Evolutionary conservation across 2,113 vertebrate genomes (phyloP).

Genomic region (Penelope pileata): DNA sequence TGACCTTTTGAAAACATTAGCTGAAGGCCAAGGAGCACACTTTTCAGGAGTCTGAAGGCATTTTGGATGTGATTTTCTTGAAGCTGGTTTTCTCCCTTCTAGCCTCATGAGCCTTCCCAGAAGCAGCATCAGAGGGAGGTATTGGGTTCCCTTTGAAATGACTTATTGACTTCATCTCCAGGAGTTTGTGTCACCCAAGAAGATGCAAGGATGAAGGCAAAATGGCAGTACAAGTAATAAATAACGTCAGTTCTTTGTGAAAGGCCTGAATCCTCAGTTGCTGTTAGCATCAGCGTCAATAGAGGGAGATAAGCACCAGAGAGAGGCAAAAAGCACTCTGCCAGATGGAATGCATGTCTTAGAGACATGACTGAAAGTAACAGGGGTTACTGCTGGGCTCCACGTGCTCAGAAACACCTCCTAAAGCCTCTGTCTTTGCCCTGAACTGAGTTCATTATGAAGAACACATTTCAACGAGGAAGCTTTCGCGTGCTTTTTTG

Average conservation of each 20-base stretch:
- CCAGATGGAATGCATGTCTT: background rate
- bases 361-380: background rate
- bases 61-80: background rate
- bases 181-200: background rate
- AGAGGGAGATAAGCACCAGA: background rate
- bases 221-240: background rate
- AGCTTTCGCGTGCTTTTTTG: background rate
- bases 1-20: background rate
- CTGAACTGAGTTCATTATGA: background rate
- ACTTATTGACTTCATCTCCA: background rate
- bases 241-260: background rate
- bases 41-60: background rate
- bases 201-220: background rate
- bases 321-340: background rate
- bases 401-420: rapidly evolving
- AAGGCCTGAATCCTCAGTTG: background rate
- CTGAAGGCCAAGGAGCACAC: background rate
- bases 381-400: background rate
- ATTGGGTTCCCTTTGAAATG: background rate
- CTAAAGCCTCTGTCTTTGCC: background rate
- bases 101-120: background rate
- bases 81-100: background rate
- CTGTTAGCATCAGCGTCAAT: background rate
- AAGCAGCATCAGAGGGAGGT: background rate
- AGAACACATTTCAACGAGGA: background rate